Base-by-base conservation (phyloP, 2,797 vertebrate species). In the Cirrhinus mrigala region DNA sequence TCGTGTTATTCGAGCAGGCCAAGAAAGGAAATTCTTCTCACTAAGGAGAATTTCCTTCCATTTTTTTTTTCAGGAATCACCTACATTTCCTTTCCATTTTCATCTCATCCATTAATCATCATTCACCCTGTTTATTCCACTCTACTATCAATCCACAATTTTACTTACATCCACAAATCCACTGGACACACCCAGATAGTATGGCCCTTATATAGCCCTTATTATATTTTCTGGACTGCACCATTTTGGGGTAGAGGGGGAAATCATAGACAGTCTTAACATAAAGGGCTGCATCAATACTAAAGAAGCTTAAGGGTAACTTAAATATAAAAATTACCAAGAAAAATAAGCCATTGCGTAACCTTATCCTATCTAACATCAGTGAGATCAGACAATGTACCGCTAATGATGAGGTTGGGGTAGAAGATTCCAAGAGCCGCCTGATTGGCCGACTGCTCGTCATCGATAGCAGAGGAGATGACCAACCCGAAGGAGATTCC, bases 391-490 rank as follows among this genome's bases (percentile, higher is more conserved):
- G 22, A 18, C 20, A 50, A 46, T 91, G 6, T 88, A 96, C 95
- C 96, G 0, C 96, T 95, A 78, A 96, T 27, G 52, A 96, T 96
- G 86, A 96, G 95, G 88, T 96, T 95, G n/a, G 95, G 96, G 84
- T 96, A 96, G 92, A 96, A 96, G 87, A 96, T 84, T 66, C 96
- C 96, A 37, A 96, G 92, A 1, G 95, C 94, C 0, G 95, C 92
- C 90, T 96, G 95, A 91, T 95, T 96, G 91, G 96, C 96, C 3
- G 86, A 95, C 87, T 96, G 96, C 91, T 96, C 96, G 8, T 96
- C 95, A 9, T 96, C 96, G 22, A 96, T 95, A 0, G 92, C 94
- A 3, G 96, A 90, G 0, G 96, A 95, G 91, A 96, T 96, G 84
- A 96, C 95, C 54, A 96, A 92, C 68, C 96, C 96, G 0, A 96